phyloP scores from a whole-genome alignment of 2,113 vertebrate genomes.

The Hemichromis elongatus region DNA sequence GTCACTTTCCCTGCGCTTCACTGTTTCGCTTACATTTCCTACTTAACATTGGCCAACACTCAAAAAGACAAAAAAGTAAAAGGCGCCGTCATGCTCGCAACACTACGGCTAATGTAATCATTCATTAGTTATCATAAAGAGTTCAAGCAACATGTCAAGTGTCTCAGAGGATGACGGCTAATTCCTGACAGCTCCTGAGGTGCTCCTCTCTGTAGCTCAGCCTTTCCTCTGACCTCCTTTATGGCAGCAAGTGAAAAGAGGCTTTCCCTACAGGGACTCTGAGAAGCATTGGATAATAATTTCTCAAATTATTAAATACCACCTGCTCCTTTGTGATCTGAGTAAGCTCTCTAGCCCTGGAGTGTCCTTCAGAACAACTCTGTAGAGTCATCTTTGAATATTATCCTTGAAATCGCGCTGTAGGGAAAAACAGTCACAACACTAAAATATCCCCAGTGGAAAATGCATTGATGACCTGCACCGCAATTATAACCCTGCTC shows the following conservation, averaged over 20 bases:
- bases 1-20: neutral
- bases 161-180: neutral
- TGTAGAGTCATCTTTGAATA: neutral
- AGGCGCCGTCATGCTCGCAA: neutral
- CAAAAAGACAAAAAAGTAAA: neutral
- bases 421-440: neutral
- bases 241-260: neutral
- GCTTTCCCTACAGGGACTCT: slow-evolving; percentile 8
- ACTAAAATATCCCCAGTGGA: neutral
- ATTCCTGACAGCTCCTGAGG: neutral
- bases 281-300: slow-evolving; percentile 17
- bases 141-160: neutral
- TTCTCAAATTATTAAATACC: slow-evolving; percentile 18
- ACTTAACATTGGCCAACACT: neutral
- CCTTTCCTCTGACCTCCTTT: slow-evolving; percentile 7
- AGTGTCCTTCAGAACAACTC: neutral
- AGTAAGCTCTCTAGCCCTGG: neutral
- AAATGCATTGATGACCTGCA: neutral
- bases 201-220: neutral
- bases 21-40: neutral
- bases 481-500: neutral
- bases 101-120: neutral
- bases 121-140: neutral
- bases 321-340: slow-evolving; percentile 4
- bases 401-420: neutral